Evolutionary conservation across 2,797 vertebrate genomes (phyloP).

Genomic region (Bryconaethiops microstoma): DNA sequence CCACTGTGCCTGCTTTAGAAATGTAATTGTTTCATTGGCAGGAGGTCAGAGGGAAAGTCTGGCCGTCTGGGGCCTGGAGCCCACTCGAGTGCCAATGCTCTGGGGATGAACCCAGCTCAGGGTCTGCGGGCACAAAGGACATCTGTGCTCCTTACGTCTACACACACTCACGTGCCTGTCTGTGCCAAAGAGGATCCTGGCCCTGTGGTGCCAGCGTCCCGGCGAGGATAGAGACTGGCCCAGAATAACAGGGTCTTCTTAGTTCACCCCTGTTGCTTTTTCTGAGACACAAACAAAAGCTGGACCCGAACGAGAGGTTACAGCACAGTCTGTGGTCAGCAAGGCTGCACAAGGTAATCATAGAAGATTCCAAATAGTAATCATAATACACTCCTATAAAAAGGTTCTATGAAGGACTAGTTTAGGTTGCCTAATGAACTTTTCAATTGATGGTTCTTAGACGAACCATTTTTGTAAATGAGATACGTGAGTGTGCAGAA

Average conservation of each 20-base stretch:
- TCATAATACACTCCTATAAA: not conserved
- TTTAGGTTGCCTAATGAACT: no score
- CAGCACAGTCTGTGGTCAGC: not conserved
- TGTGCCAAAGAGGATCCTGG: slow-evolving; percentile 22
- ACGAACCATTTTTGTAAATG: no score
- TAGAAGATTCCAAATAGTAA: not conserved
- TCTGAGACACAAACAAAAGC: not conserved
- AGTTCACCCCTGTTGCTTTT: not conserved
- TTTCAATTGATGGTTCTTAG: no score
- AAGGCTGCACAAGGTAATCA: not conserved
- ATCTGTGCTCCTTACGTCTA: not conserved
- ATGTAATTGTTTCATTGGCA: slow-evolving; percentile 8
- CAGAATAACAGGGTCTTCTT: slow-evolving; percentile 1
- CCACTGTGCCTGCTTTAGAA: not conserved
- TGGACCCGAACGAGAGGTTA: not conserved
- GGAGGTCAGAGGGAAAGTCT: slow-evolving; percentile 26
- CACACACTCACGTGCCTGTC: slow-evolving; percentile 3
- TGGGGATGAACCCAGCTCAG: slow-evolving; percentile 12
- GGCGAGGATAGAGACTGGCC: not conserved
- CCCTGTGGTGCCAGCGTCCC: not conserved
- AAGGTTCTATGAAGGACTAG: no score
- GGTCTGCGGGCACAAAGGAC: not conserved
- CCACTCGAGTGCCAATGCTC: slow-evolving; percentile 20
- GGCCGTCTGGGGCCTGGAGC: slow-evolving; percentile 7
- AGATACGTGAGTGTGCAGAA: no score